A percentile compares a stretch with the other conserved stretches of the same genome.
These are phyloP conservation scores for Epinephelus lanceolatus DNA, from an alignment of 2,113 vertebrate genomes.

Conservation along the genomic window DNA sequence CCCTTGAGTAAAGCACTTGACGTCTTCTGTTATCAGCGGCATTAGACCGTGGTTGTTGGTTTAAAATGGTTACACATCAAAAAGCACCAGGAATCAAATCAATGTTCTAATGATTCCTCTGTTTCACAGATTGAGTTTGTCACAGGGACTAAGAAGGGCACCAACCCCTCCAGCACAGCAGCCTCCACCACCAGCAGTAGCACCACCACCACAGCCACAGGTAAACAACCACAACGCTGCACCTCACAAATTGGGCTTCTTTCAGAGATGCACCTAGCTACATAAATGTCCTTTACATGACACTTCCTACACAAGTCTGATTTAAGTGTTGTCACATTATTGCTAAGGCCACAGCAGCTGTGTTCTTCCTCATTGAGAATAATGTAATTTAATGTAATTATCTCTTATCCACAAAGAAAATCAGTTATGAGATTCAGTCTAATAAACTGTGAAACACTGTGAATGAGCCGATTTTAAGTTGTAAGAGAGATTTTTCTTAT, in stretches of 20 bases:
- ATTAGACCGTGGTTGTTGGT: background rate
- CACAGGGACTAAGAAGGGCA: constrained; percentile 96
- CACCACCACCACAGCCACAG: constrained; percentile 90
- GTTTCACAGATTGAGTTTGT: constrained; percentile 95
- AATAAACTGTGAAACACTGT: no score
- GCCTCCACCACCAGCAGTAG: constrained; percentile 89
- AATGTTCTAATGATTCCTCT: background rate
- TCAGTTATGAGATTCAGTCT: no score
- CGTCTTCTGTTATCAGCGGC: accelerated
- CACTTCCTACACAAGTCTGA: background rate
- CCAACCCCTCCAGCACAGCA: constrained; percentile 87
- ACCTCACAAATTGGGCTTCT: background rate
- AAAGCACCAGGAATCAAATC: background rate
- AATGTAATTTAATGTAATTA: background rate
- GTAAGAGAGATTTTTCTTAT: no score
- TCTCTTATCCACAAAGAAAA: background rate
- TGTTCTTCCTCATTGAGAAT: background rate
- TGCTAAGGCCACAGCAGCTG: background rate
- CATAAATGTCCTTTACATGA: background rate
- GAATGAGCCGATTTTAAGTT: no score
- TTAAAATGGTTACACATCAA: background rate
- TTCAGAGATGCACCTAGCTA: background rate
- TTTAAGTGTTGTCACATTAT: background rate
- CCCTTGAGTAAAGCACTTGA: background rate
- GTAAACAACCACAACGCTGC: constrained; percentile 74